Base-by-base conservation (phyloP, 2,113 vertebrate species). In the Heptranchias perlo region DNA sequence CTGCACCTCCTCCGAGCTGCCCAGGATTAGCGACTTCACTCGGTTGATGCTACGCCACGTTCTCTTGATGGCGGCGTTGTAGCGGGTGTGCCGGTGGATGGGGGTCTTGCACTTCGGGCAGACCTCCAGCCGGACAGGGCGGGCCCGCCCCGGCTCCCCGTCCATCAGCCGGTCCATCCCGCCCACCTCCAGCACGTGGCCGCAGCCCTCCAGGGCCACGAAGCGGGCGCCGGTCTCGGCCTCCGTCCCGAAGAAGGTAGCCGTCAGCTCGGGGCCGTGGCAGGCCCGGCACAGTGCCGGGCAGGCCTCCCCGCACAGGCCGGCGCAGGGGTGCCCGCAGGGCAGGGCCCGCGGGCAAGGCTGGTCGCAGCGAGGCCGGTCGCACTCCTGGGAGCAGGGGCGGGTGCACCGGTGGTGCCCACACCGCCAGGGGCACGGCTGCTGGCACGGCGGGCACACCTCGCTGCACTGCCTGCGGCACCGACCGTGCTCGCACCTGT, bases 81-180 rank as follows among this genome's bases (percentile, higher is more conserved):
- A 96, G 28, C 95, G 95, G 7, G 47, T 23, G 28, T 96, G 39
- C 69, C 69, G 52, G 18, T n/a, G 95, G 95, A 96, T 89, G 64
- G 69, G 95, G 18, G 95, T 96, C 18, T 5, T 3, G 73, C 95
- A 96, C 49, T 87, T 87, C 1, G 95, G 95, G 95, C 95, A 96
- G 6, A 52, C 39, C 73, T 96, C 76, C 0, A 89, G 95, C 44
- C 5, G 69, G 6, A 96, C 23, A 5, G 95, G 54, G 0, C 35
- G 39, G 2, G 94, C 16, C 13, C 93, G 47, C 61, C 62, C 94
- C 0, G 78, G 16, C 2, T 49, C 44, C 14, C n/a, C 69, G 39
- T 44, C 78, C 39, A 82, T 47, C 78, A 82, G 78, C 14, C 18
- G 4, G 4, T 82, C 78, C 78, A 82, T 44, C 1, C 39, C 18